Evolutionary conservation across 92 coral and sea anemone species (phyloP).

Genomic region (Parazoanthus darwini): DNA sequence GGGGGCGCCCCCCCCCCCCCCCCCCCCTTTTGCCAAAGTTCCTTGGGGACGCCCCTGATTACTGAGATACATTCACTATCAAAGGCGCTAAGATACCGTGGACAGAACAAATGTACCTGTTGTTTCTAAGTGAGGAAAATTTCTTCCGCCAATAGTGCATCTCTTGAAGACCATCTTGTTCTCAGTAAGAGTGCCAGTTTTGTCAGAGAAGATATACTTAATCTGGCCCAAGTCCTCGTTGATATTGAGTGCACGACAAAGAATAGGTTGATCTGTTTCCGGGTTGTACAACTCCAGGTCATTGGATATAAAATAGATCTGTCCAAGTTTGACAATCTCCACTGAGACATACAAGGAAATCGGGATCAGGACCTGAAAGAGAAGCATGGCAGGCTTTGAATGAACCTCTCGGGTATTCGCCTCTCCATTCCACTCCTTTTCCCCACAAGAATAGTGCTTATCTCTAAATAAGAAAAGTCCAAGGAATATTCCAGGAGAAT

Average conservation of each 20-base stretch:
- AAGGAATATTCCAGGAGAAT: too few species aligned
- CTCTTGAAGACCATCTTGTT: slow-evolving; percentile 95
- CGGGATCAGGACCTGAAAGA: slow-evolving; percentile 88
- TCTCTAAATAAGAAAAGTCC: too few species aligned
- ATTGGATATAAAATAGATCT: slow-evolving; percentile 86
- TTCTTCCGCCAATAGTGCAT: slow-evolving; percentile 89
- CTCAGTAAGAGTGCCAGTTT: slow-evolving; percentile 97
- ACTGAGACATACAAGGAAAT: slow-evolving; percentile 95
- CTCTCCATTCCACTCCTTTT: background rate
- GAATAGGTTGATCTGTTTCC: slow-evolving; percentile 90
- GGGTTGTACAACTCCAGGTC: slow-evolving; percentile 82
- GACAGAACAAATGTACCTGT: slow-evolving; percentile 41
- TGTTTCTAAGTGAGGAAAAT: slow-evolving; percentile 73
- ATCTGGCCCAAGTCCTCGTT: slow-evolving; percentile 98
- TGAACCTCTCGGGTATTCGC: background rate
- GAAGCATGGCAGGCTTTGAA: background rate
- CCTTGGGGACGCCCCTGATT: too few species aligned
- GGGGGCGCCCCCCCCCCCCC: too few species aligned
- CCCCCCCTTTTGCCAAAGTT: too few species aligned
- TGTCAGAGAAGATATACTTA: slow-evolving; percentile 95
- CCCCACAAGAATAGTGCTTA: too few species aligned
- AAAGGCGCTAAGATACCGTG: background rate
- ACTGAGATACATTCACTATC: too few species aligned
- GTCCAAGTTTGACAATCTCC: slow-evolving; percentile 93
- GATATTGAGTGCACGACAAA: slow-evolving; percentile 97